Evolutionary conservation across 2,113 vertebrate species (phyloP), one percentile per base, ranked within the genome.

Genomic region (Nothocercus nigrocapillus): DNA sequence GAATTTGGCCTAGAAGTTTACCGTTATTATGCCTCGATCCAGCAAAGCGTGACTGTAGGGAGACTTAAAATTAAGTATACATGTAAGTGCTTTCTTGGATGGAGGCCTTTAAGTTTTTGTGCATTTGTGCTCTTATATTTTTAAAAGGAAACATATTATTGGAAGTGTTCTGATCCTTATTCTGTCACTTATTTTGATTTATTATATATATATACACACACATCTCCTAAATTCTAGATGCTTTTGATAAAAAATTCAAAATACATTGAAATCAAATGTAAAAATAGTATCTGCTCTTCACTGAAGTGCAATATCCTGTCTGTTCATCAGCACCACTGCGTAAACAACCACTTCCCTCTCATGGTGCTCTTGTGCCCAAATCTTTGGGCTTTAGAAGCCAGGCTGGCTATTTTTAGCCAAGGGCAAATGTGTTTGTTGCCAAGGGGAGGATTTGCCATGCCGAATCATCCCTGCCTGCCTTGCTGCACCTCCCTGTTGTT

Each of bases 41-140:
- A 97, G 92, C 86, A 94, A 96, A 96, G 90, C 92, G 28, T 95
- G 95, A 96, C 93, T 95, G 78, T 66, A 91, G 47, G 53, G 91
- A 94, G 89, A 91, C 84, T 95, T 89, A 79, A 92, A 73, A 82
- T 96, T 69, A 91, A 93, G 82, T 49, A 74, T 95, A 96, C 34
- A 76, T 94, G 84, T 73, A 93, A 95, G 89, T 89, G 87, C 84
- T 96, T 96, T 87, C 77, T 84, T 95, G 93, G 89, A 93, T 61
- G 38, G 68, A 90, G 83, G 95, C 86, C 93, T 94, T 87, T 56
- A 86, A 81, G 84, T 66, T 64, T 89, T 89, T 89, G 83, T 93
- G 95, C 77, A 53, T 92, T 94, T 82, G 77, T 93, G 86, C 58
- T 89, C 77, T 96, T 94, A 89, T 96, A 94, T 89, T 85, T 73